A percentile compares a stretch with the other conserved stretches of the same genome.
Conservation (phyloP, 2,113 vertebrate species). For the Pardalotus punctatus region DNA sequence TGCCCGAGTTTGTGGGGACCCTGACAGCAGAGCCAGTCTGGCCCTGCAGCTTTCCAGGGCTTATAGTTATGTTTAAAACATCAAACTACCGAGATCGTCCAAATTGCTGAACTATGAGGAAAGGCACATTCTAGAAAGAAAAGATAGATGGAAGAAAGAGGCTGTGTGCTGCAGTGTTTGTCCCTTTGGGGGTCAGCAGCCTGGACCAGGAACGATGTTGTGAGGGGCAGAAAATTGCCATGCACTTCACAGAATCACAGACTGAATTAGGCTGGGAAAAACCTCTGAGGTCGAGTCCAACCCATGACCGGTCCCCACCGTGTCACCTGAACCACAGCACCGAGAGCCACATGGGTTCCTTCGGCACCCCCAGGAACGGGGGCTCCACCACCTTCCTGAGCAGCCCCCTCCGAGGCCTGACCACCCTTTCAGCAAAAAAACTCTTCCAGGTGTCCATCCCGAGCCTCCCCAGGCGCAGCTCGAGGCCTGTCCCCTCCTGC, state of each 20-base stretch:
- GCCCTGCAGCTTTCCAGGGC: not conserved
- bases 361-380: not conserved
- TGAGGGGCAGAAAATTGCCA: not conserved
- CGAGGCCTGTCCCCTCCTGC: not conserved
- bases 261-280: not conserved
- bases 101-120: not conserved
- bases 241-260: not conserved
- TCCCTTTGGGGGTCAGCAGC: not conserved
- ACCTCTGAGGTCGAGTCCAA: not conserved
- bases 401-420: not conserved
- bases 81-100: not conserved
- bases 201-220: not conserved
- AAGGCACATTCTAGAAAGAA: not conserved
- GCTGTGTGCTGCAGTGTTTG: not conserved
- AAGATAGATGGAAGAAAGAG: not conserved
- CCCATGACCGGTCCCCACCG: not conserved
- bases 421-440: not conserved
- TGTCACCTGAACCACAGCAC: not conserved
- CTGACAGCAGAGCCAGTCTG: not conserved
- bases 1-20: too few species aligned
- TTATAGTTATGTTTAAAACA: not conserved
- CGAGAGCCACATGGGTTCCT: not conserved
- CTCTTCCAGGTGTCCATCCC: not conserved
- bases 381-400: not conserved
- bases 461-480: not conserved